Conservation (phyloP, 2,113 vertebrate genomes). For the Eulemur macaco region DNA sequence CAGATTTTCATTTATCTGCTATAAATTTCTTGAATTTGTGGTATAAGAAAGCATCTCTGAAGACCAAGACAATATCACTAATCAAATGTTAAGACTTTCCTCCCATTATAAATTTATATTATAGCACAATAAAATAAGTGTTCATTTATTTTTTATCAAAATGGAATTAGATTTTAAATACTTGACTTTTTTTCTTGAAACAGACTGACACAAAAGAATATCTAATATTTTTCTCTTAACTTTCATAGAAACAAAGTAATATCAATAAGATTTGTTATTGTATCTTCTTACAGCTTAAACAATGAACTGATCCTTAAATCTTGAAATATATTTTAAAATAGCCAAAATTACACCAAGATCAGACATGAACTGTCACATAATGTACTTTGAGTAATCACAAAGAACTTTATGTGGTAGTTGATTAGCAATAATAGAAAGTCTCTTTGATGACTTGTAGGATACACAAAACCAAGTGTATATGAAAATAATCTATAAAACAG, state of each 20-base stretch:
- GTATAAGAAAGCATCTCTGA: background rate
- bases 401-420: background rate
- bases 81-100: background rate
- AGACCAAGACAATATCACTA: background rate
- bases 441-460: background rate
- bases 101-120: background rate
- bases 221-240: background rate
- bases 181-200: background rate
- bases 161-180: background rate
- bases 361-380: background rate
- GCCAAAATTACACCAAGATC: background rate
- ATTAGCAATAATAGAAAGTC: background rate
- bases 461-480: background rate
- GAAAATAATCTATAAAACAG: background rate
- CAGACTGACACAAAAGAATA: background rate
- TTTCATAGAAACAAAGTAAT: background rate
- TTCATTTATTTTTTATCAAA: background rate
- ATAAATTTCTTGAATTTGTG: background rate
- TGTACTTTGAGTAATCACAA: background rate
- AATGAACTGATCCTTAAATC: background rate
- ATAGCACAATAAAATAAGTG: background rate
- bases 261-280: background rate
- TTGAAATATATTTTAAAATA: background rate
- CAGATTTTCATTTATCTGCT: background rate
- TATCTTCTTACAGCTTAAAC: background rate